These are phyloP conservation scores for Abrostola tripartita DNA, from an alignment of 2,888 invertebrate species.

Conservation along the genomic window DNA sequence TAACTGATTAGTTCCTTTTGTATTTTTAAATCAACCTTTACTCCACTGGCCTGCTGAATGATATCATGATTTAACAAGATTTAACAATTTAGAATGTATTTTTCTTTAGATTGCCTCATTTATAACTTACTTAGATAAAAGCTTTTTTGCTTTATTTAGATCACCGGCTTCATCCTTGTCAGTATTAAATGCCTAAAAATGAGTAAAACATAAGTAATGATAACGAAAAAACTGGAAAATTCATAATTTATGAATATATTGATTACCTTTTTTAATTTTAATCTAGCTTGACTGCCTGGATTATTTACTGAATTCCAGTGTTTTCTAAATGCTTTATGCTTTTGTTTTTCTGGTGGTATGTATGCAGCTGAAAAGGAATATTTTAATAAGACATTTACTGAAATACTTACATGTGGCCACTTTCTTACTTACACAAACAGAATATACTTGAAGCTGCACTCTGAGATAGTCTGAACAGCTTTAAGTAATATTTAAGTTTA, in stretches of 20 bases:
- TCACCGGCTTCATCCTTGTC: constrained; percentile 76
- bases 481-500: no score
- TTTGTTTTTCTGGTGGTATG: constrained; percentile 91
- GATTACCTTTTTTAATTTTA: constrained; percentile 77
- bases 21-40: background rate
- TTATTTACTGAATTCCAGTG: constrained; percentile 83
- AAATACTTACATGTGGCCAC: no score
- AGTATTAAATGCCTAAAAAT: constrained; percentile 74
- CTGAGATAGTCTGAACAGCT: no score
- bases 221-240: background rate
- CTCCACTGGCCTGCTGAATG: no score
- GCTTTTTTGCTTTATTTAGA: constrained; percentile 73
- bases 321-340: constrained; percentile 86
- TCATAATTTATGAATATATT: no score
- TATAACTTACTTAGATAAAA: constrained; percentile 73
- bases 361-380: constrained; percentile 87
- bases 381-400: background rate
- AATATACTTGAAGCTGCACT: no score
- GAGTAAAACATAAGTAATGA: background rate
- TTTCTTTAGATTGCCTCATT: no score
- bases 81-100: constrained; percentile 1
- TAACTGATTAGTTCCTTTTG: background rate
- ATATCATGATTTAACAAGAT: background rate
- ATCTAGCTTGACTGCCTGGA: constrained; percentile 79
- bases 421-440: no score